Conservation (phyloP, 2,888 invertebrate genomes). For the Drosophila birchii region DNA sequence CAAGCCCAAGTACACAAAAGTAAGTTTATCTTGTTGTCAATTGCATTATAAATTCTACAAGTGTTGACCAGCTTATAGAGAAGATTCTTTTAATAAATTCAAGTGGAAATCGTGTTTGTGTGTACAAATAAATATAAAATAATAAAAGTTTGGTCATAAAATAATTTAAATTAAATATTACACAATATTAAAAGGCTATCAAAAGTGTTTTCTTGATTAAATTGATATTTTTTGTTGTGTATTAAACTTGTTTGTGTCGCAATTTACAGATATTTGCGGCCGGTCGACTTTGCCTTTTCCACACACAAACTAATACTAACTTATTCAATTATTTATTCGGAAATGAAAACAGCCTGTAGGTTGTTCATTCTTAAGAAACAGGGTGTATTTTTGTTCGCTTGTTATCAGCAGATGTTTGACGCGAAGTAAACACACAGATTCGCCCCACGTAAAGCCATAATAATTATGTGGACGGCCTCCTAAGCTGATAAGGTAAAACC, state of each 20-base stretch:
- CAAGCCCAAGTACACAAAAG: conserved; percentile 71
- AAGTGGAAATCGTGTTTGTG: background rate
- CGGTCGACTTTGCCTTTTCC: background rate
- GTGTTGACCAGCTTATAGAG: background rate
- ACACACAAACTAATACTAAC: conserved; percentile 2
- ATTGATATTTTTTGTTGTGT: background rate
- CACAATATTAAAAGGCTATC: background rate
- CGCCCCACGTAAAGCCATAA: conserved; percentile 18
- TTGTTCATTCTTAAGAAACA: conserved; percentile 16
- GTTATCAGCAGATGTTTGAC: conserved; percentile 23
- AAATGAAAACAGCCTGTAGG: background rate
- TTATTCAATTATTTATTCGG: conserved; percentile 3
- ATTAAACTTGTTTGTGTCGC: conserved; percentile 46
- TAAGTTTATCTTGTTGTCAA: conserved; percentile 48
- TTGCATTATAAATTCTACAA: conserved; percentile 1
- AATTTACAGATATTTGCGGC: conserved; percentile 29
- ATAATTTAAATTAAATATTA: background rate
- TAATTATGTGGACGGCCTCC: conserved; percentile 26
- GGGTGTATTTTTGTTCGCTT: conserved; percentile 9
- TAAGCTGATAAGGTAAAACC: conserved; percentile 23
- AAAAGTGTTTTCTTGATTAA: background rate
- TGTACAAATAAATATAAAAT: background rate
- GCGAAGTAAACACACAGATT: conserved; percentile 26
- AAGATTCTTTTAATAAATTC: background rate
- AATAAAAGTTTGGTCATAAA: background rate